Percentiles rank a stretch among this genome's conserved stretches.
Evolutionary conservation across 1,140 invertebrate species (phyloP).

Genomic region (Nasonia giraulti): DNA sequence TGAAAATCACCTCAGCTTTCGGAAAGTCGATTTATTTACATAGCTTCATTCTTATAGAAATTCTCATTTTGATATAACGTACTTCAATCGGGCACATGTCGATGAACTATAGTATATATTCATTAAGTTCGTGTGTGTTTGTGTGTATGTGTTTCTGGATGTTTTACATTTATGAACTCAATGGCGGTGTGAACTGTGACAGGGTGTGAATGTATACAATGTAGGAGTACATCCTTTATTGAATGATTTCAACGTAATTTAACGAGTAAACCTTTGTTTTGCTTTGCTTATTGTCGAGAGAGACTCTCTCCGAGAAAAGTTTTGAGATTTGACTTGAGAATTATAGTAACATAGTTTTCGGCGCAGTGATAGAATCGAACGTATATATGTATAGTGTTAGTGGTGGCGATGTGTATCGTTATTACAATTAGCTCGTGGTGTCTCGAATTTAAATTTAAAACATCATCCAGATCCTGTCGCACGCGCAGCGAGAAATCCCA

Average conservation of each 20-base stretch:
- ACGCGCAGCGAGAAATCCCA: slow-evolving; percentile 12
- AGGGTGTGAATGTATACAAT: neutral
- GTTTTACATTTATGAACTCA: neutral
- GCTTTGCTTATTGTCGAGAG: slow-evolving; percentile 12
- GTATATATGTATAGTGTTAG: neutral
- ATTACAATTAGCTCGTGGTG: neutral
- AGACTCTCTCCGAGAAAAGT: neutral
- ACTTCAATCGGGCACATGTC: neutral
- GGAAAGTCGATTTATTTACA: slow-evolving; percentile 41
- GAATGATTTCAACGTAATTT: neutral
- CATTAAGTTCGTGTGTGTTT: neutral
- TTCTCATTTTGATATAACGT: neutral
- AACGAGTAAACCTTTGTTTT: neutral
- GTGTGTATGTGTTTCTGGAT: neutral
- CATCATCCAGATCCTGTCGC: neutral
- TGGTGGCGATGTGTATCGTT: neutral
- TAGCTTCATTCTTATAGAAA: neutral
- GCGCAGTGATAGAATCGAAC: neutral
- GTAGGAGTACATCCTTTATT: neutral
- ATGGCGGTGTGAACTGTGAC: neutral
- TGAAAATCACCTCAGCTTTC: slow-evolving; percentile 6
- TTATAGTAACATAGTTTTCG: neutral
- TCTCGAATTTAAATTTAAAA: neutral
- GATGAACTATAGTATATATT: neutral
- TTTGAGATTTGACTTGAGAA: neutral